A percentile compares a stretch with the other conserved stretches of the same genome.
Evolutionary conservation across 2,888 invertebrate species (phyloP).

Genomic region (Trisateles emortualis): DNA sequence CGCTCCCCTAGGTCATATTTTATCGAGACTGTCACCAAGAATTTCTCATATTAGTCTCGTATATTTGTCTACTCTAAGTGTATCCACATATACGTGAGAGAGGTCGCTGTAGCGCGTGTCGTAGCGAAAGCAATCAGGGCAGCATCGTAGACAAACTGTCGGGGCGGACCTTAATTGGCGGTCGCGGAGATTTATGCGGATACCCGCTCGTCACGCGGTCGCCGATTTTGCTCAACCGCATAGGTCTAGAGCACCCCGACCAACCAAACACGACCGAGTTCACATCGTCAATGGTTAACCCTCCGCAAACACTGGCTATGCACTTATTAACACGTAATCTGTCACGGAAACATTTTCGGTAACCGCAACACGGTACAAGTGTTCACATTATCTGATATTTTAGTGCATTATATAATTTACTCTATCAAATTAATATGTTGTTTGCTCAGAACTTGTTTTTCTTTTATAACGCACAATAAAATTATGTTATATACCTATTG

Average conservation of each 20-base stretch:
- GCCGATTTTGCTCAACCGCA: slow-evolving; percentile 62
- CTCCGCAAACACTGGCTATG: slow-evolving; percentile 52
- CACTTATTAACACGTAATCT: slow-evolving; percentile 53
- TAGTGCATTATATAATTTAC: too few species aligned
- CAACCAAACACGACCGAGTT: slow-evolving; percentile 29
- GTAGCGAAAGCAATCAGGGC: slow-evolving; percentile 85
- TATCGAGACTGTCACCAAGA: slow-evolving; percentile 1
- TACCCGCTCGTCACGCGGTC: slow-evolving; percentile 77
- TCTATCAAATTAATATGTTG: too few species aligned
- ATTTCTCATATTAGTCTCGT: slow-evolving; percentile 43
- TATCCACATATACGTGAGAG: slow-evolving; percentile 38
- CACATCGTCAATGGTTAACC: slow-evolving; percentile 37
- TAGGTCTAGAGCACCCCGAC: slow-evolving; percentile 40
- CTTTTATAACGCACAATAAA: too few species aligned
- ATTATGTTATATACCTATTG: too few species aligned
- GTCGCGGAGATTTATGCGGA: slow-evolving; percentile 85
- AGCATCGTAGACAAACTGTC: slow-evolving; percentile 85
- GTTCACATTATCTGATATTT: slow-evolving; percentile 16
- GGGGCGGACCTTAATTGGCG: slow-evolving; percentile 85
- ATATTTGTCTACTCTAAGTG: slow-evolving; percentile 47
- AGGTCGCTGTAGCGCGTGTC: slow-evolving; percentile 55
- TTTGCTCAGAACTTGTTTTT: too few species aligned
- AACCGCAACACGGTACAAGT: slow-evolving; percentile 27
- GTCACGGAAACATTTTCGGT: slow-evolving; percentile 15
- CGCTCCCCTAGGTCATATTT: not conserved